Evolutionary conservation across 2,797 vertebrate species (phyloP), one percentile per base, ranked within the genome.

Genomic region (Eupleurogrammus muticus): DNA sequence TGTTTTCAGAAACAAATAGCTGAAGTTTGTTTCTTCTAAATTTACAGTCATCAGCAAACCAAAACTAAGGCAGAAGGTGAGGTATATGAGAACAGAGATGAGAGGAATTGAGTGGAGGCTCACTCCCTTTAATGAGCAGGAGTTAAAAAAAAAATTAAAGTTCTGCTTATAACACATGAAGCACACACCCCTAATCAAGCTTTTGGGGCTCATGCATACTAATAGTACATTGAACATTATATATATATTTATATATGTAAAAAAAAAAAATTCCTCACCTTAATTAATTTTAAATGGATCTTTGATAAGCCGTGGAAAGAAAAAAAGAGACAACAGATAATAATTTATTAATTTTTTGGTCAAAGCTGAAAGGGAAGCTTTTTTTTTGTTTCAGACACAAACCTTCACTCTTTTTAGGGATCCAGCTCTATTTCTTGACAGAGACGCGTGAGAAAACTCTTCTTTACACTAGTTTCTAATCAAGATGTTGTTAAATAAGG

Each of bases 21-120:
- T 86, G 89, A 89, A 94, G 82, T 83, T 92, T 82, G 83, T 94
- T 93, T 94, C 88, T 87, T 92, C 84, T 73, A 84, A 89, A 93
- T 95, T 92, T 94, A 94, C 94, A 94, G 90, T 93, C 88, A 92
- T 91, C 70, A 89, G 88, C 89, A 93, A 95, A 93, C 93, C 88
- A 84, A 90, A 94, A 94, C 90, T 92, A 93, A 95, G 91, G 93
- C 92, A 95, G 93, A 92, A 94, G 81, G 93, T 92, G 94, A 96
- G 95, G 95, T 95, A 96, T 91, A 93, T 95, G 91, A 90, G 81
- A 90, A 89, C 83, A 90, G 87, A 90, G 87, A 89, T 49, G 82
- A 83, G 87, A 51, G 74, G 85, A 93, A 87, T 77, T 79, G 61
- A 92, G 91, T 75, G 86, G 83, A 85, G 77, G 83, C 77, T 92